These are phyloP conservation scores for Rhynchotus rufescens DNA, from an alignment of 2,797 vertebrate species.

Conservation along the genomic window DNA sequence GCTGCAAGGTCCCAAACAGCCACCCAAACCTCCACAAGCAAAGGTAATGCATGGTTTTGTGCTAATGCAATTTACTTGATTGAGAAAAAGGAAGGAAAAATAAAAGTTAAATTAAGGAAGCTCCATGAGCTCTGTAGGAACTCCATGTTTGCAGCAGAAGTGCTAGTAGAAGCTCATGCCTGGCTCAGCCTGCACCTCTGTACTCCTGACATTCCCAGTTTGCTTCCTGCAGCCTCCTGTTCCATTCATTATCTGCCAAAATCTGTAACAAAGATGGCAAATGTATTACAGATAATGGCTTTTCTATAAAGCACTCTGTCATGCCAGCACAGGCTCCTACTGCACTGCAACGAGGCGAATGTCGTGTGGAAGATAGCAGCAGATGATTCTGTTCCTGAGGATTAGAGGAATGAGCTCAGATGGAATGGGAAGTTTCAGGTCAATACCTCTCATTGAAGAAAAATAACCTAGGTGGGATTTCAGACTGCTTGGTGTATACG, in stretches of 20 bases:
- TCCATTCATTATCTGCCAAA: slow-evolving; percentile 9
- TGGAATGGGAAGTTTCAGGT: background rate
- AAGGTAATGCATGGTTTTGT: background rate
- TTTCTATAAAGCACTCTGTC: background rate
- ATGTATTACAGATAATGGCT: background rate
- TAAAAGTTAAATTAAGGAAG: background rate
- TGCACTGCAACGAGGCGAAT: background rate
- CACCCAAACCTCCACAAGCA: background rate
- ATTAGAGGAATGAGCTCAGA: background rate
- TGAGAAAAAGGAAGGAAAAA: background rate
- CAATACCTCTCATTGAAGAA: background rate
- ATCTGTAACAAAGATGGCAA: background rate
- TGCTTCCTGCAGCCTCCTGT: background rate
- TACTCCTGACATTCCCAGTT: background rate
- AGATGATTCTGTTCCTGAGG: background rate
- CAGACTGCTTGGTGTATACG: background rate
- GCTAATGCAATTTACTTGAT: background rate
- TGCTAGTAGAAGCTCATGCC: background rate
- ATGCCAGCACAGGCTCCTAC: background rate
- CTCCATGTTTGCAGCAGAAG: background rate
- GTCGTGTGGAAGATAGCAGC: background rate
- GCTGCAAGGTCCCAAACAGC: too few relatives aligned
- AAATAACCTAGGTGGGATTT: background rate
- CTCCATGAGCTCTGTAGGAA: background rate
- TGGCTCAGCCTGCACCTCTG: background rate